These are phyloP conservation scores for Semicossyphus pulcher DNA, from an alignment of 2,113 vertebrate species.

Conservation along the genomic window DNA sequence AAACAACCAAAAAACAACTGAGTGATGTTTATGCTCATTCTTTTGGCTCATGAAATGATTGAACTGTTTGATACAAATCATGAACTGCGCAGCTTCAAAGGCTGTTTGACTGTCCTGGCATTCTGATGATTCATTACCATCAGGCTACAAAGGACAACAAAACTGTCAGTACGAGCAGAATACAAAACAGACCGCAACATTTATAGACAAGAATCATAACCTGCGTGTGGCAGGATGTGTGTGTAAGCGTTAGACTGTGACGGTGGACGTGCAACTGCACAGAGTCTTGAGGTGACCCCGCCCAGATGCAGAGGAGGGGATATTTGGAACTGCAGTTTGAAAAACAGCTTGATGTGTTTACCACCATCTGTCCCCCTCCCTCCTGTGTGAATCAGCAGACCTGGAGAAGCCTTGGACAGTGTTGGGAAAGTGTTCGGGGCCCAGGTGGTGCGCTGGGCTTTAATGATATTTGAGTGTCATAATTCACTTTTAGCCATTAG, in stretches of 20 bases:
- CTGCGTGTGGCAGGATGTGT: not conserved
- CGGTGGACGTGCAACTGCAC: not conserved
- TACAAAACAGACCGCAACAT: not conserved
- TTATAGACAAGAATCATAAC: not conserved
- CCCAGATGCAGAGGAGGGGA: conserved; percentile 16
- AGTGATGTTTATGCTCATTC: conserved; percentile 15
- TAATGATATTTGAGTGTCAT: conserved; percentile 58
- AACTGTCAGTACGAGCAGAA: not conserved
- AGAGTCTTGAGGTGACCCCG: conserved; percentile 44
- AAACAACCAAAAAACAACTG: not conserved
- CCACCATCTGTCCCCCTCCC: conserved; percentile 68
- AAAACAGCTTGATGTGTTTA: conserved; percentile 64
- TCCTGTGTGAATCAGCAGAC: conserved; percentile 56
- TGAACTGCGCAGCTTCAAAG: not conserved
- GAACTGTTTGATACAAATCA: conserved; percentile 18
- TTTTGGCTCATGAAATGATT: conserved; percentile 13
- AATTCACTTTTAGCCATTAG: conserved; percentile 44
- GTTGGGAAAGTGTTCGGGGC: conserved; percentile 32
- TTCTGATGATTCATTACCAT: not conserved
- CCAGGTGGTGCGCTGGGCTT: conserved; percentile 51
- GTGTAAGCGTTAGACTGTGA: not conserved
- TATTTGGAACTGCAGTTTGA: conserved; percentile 18
- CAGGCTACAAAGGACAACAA: not conserved
- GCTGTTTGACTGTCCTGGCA: not conserved
- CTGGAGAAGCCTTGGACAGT: conserved; percentile 44